phyloP scores from a whole-genome alignment of 2,113 vertebrate species.

The Leuciscus idus region DNA sequence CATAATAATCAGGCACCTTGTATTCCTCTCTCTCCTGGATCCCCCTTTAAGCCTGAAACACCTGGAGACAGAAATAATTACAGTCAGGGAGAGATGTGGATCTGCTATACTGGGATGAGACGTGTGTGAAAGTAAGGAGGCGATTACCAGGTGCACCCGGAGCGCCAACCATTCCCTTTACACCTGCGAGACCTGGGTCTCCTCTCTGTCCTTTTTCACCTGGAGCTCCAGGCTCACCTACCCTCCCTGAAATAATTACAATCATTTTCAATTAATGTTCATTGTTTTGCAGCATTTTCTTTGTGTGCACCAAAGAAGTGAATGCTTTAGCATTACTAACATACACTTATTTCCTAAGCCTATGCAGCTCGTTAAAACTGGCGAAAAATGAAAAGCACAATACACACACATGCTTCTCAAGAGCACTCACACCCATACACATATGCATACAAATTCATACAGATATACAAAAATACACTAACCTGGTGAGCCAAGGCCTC shows the following conservation, averaged over 20 bases:
- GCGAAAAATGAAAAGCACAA: not conserved
- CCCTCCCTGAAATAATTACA: not conserved
- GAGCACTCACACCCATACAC: not conserved
- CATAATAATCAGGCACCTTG: constrained; percentile 23
- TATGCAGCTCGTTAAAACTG: not conserved
- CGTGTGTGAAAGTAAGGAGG: not conserved
- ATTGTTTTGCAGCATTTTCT: not conserved
- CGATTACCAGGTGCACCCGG: constrained; percentile 26
- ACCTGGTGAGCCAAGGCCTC: constrained; percentile 35
- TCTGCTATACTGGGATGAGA: not conserved
- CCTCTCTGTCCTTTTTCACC: constrained; percentile 46
- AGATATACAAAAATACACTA: not conserved
- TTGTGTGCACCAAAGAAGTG: not conserved
- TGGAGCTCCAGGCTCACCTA: constrained; percentile 25
- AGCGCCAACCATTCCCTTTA: not conserved
- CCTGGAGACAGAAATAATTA: constrained; percentile 2
- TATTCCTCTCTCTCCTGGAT: constrained; percentile 28
- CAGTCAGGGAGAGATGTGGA: not conserved
- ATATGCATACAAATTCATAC: not conserved
- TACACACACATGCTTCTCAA: no score
- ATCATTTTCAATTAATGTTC: not conserved
- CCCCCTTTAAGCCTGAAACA: constrained; percentile 36
- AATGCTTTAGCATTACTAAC: not conserved
- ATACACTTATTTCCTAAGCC: not conserved
- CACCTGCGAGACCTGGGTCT: constrained; percentile 5